Evolutionary conservation across 2,797 vertebrate species (phyloP), one percentile per base, ranked within the genome.

Genomic region (Tamandua tetradactyla): DNA sequence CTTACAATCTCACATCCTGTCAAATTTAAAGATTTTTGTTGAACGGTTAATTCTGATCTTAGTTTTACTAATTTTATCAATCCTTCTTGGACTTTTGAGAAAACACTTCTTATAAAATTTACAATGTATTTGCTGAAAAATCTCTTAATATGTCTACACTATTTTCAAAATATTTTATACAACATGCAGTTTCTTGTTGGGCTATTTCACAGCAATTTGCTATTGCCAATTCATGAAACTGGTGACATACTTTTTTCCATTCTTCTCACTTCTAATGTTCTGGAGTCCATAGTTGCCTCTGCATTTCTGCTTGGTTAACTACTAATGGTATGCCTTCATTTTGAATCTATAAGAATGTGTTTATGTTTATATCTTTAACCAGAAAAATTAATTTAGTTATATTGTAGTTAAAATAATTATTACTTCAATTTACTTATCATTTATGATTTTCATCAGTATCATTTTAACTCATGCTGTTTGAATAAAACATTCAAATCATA

Each of bases 1-100:
- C 69, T 69, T 76, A 52, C 6, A 91, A 52, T 5, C 18, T 76
- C 12, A 82, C 13, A 49, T 68, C 8, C 30, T 69, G 5, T 52
- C 82, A 91, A 87, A 44, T 76, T 81, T 52, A 44, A 91, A 76
- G 11, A 74, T n/a, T 57, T 79, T 66, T 78, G 49, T 82, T 82
- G 20, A 81, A 13, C 18, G 44, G 30, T 81, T 61, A 80, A 84
- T 90, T 74, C 25, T 14, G 14, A 71, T 47, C 1, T 74, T 71
- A 87, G 27, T 13, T 12, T 86, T 10, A 44, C 7, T 80, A 55
- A 79, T 85, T 55, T 72, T 14, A 47, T 76, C 12, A 80, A 86
- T 64, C 64, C 15, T 68, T 81, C 44, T 74, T 81, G 80, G 2
- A 52, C 13, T 89, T 79, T 23, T 9, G 52, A 49, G 15, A 49